A percentile compares a stretch with the other conserved stretches of the same genome.
These are phyloP conservation scores for Sicus ferrugineus DNA, from an alignment of 2,888 invertebrate species.

Conservation along the genomic window DNA sequence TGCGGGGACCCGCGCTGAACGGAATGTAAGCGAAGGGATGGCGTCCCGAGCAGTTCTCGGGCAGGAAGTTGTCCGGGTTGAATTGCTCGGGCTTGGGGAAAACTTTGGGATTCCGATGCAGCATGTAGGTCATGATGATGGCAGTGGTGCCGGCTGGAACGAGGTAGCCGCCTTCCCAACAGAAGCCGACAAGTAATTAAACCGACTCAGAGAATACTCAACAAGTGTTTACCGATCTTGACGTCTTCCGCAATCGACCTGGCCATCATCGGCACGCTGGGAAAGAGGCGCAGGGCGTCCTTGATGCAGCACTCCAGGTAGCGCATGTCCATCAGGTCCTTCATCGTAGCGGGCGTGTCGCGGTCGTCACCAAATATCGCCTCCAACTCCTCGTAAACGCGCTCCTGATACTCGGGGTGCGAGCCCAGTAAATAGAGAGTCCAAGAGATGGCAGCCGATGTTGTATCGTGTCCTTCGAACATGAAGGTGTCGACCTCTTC, in stretches of 20 bases:
- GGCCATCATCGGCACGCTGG: constrained; percentile 74
- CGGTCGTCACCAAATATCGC: constrained; percentile 64
- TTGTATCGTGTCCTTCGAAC: constrained; percentile 69
- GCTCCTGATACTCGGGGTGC: constrained; percentile 62
- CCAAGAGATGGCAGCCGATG: constrained; percentile 65
- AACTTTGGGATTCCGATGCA: constrained; percentile 72
- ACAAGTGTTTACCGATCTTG: constrained; percentile 66
- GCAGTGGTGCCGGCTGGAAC: constrained; percentile 66
- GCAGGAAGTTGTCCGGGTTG: constrained; percentile 76
- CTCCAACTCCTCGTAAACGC: constrained; percentile 66
- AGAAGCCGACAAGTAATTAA: neutral
- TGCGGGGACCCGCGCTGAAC: constrained; percentile 75
- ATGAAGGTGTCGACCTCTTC: constrained; percentile 74
- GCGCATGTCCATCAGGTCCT: constrained; percentile 71
- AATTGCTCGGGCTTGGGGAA: constrained; percentile 75
- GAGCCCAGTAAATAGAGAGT: constrained; percentile 61
- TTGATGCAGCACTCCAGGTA: constrained; percentile 77
- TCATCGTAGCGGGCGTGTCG: constrained; percentile 66
- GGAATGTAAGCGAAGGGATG: constrained; percentile 75
- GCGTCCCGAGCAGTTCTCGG: constrained; percentile 69
- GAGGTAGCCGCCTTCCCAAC: constrained; percentile 54
- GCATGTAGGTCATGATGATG: constrained; percentile 71
- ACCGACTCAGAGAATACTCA: neutral
- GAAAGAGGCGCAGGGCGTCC: constrained; percentile 72
- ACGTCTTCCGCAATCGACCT: constrained; percentile 69